phyloP scores from a whole-genome alignment of 2,113 vertebrate genomes.

The Pollachius pollachius region DNA sequence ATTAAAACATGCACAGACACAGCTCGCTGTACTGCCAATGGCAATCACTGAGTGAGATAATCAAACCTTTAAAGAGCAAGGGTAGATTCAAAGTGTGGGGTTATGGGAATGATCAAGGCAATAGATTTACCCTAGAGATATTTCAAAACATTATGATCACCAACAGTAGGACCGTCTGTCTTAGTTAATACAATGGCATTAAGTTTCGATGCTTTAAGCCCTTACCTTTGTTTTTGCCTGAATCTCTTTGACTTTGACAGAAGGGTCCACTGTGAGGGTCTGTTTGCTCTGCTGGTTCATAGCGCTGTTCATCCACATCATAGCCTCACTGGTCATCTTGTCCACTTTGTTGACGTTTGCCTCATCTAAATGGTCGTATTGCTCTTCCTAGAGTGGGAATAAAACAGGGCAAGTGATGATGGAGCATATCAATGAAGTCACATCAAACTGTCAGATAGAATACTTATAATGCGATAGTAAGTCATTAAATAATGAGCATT shows the following conservation, averaged over 20 bases:
- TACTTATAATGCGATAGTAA: neutral
- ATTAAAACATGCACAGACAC: neutral
- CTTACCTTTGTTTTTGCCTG: conserved; percentile 88
- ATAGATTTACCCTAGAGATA: neutral
- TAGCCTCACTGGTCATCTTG: conserved; percentile 80
- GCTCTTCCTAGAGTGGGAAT: conserved; percentile 78
- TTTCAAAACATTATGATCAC: neutral
- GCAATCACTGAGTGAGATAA: too few species aligned
- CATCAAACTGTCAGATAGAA: neutral
- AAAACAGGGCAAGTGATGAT: neutral
- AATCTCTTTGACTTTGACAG: conserved; percentile 87
- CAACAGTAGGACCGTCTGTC: neutral
- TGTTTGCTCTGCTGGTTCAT: conserved; percentile 95
- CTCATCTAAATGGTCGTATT: conserved; percentile 91
- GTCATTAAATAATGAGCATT: neutral
- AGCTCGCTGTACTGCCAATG: too few species aligned
- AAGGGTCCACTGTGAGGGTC: conserved; percentile 81
- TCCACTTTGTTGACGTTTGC: conserved; percentile 87
- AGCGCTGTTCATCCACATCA: conserved; percentile 97
- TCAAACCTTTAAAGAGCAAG: too few species aligned
- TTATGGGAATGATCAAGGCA: too few species aligned
- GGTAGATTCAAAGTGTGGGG: too few species aligned
- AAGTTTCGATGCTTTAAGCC: neutral
- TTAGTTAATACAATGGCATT: neutral
- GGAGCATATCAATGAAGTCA: too few species aligned